Base-by-base conservation (phyloP, 2,113 vertebrate species). In the Engystomops pustulosus region DNA sequence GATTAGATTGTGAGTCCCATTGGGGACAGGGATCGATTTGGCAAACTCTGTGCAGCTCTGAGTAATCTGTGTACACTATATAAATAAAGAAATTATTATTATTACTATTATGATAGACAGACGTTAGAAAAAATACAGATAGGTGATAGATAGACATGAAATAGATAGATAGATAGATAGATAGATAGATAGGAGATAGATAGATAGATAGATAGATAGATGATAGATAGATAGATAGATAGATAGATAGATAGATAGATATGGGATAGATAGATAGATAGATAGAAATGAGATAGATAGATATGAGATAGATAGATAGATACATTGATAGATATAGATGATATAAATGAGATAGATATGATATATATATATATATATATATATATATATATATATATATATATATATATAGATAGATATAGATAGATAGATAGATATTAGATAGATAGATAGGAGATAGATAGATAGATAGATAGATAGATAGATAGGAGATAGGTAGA, bases 401-500 rank as follows among this genome's bases (percentile, higher is more conserved):
- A 47, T 47, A 47, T 6, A 47, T 47, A 47, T 6, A 47, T 47
- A 47, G 49, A 55, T 55, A 55, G 51, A 55, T 55, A 55, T 55
- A 55, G 51, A 55, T 55, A 55, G 51, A 55, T 55, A 55, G 51
- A 55, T 55, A 55, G 51, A n/a, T 47, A 47, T 5, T 6, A 47
- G 44, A 47, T 47, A 47, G 44, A 47, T 47, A 47, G 44, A 47
- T 47, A 47, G n/a, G n/a, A n/a, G 44, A 47, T 47, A 55, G 51
- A 55, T 55, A 55, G 51, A 55, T 55, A 55, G 51, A 55, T 55
- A 55, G 51, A 55, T 55, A 55, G 51, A 55, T 55, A 55, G 51
- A 55, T 55, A 55, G 51, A 55, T 55, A 55, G 3, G 18, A 53
- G 44, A 30, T 30, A 65, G 60, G 32, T 32, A 65, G 60, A 65